phyloP scores from a whole-genome alignment of 2,113 vertebrate species.

The Helogale parvula region DNA sequence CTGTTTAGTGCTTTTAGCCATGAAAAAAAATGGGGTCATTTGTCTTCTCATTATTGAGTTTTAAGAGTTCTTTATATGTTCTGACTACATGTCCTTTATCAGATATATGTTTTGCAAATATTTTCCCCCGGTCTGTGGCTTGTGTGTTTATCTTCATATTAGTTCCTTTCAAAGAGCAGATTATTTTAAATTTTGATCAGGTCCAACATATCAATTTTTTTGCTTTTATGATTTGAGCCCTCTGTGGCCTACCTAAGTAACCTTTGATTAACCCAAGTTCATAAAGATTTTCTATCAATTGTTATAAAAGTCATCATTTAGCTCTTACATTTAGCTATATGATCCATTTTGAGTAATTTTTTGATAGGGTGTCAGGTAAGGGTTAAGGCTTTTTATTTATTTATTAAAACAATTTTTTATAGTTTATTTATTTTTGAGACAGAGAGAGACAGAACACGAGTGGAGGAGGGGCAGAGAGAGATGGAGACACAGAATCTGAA shows the following conservation, averaged over 20 bases:
- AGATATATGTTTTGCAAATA: constrained; percentile 38
- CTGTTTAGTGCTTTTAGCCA: constrained; percentile 43
- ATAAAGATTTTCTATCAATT: constrained; percentile 13
- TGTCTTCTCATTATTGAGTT: constrained; percentile 47
- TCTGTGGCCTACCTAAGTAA: background rate
- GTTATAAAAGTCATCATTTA: constrained; percentile 18
- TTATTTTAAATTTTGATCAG: constrained; percentile 22
- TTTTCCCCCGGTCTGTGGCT: constrained; percentile 47
- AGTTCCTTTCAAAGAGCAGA: constrained; percentile 21
- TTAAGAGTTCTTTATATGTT: constrained; percentile 68
- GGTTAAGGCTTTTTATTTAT: background rate
- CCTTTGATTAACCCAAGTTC: background rate
- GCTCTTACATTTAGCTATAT: constrained; percentile 5
- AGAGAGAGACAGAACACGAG: no score
- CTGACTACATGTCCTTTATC: constrained; percentile 42
- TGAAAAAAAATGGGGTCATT: constrained; percentile 46
- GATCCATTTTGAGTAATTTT: constrained; percentile 14
- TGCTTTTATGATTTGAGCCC: background rate
- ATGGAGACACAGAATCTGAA: no score
- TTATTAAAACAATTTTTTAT: no score
- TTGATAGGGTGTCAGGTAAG: background rate
- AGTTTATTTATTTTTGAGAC: no score
- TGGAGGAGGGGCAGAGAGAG: no score
- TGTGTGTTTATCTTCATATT: constrained; percentile 51
- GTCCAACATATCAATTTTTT: background rate